Evolutionary conservation across 2,113 vertebrate genomes (phyloP).

Genomic region (Isichthys henryi): DNA sequence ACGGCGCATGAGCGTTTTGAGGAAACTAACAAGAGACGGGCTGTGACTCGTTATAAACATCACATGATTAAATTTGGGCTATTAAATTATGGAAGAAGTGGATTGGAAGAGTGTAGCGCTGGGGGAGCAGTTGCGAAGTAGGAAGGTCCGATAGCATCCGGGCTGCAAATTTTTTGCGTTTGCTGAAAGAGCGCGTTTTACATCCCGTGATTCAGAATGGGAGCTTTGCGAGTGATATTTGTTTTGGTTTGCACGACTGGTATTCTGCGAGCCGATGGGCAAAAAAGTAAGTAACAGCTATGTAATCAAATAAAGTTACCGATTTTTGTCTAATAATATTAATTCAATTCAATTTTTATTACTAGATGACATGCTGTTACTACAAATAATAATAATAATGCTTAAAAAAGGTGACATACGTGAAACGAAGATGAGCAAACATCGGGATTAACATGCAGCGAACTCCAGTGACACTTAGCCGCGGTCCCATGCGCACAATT

Average conservation of each 20-base stretch:
- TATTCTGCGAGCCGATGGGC: slow-evolving; percentile 37
- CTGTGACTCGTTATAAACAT: slow-evolving; percentile 58
- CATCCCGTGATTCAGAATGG: slow-evolving; percentile 31
- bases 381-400: neutral
- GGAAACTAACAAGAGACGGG: slow-evolving; percentile 51
- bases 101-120: slow-evolving; percentile 14
- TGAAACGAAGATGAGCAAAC: neutral
- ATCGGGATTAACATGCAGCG: neutral
- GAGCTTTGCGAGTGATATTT: slow-evolving; percentile 16
- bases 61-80: slow-evolving; percentile 50
- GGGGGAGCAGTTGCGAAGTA: slow-evolving; percentile 1
- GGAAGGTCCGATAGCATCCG: neutral
- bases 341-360: too few species aligned
- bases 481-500: slow-evolving; percentile 57
- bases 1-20: neutral
- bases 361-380: too few species aligned
- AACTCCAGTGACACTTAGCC: slow-evolving; percentile 6
- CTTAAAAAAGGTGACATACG: neutral
- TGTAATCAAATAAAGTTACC: neutral
- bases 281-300: slow-evolving; percentile 52
- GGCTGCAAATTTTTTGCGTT: neutral
- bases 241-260: slow-evolving; percentile 36
- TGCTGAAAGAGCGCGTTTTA: neutral
- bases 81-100: slow-evolving; percentile 44
- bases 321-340: neutral